phyloP scores from a whole-genome alignment of 2,797 vertebrate species.

The Anabas testudineus region DNA sequence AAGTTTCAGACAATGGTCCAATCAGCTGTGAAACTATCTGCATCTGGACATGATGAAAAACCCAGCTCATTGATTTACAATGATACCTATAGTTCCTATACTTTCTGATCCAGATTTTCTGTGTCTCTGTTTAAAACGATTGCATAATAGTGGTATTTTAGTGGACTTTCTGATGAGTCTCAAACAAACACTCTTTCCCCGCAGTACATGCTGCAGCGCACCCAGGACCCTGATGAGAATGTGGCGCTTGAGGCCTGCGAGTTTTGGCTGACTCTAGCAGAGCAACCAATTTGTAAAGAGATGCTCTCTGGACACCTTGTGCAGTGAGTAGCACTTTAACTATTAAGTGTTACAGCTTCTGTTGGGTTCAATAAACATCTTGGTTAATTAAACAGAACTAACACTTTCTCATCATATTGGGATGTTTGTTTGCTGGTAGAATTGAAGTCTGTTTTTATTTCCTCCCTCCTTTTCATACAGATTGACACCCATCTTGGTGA shows the following conservation, averaged over 20 bases:
- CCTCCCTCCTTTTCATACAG: constrained; percentile 62
- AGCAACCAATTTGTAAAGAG: constrained; percentile 97
- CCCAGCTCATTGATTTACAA: constrained; percentile 72
- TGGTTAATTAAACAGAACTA: background rate
- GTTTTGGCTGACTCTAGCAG: constrained; percentile 96
- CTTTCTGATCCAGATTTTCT: constrained; percentile 65
- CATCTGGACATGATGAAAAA: constrained; percentile 74
- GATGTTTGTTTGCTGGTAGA: background rate
- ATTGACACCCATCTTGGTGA: constrained; percentile 93
- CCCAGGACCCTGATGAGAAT: constrained; percentile 95
- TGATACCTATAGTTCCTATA: constrained; percentile 74
- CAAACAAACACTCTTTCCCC: background rate
- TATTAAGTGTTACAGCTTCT: background rate
- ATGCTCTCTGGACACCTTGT: constrained; percentile 92
- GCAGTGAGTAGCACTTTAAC: constrained; percentile 86
- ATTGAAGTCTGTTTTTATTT: background rate
- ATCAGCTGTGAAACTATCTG: background rate
- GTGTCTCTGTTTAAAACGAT: background rate
- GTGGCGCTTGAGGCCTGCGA: constrained; percentile 96
- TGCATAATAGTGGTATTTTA: background rate
- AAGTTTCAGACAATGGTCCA: background rate
- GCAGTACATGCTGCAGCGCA: constrained; percentile 97
- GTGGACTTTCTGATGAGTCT: background rate
- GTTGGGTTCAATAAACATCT: too few relatives aligned
- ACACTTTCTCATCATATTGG: background rate